Percentiles rank a stretch among this genome's conserved stretches.
Conservation (phyloP, 2,888 invertebrate genomes). For the Heteromyza rotundicornis region DNA sequence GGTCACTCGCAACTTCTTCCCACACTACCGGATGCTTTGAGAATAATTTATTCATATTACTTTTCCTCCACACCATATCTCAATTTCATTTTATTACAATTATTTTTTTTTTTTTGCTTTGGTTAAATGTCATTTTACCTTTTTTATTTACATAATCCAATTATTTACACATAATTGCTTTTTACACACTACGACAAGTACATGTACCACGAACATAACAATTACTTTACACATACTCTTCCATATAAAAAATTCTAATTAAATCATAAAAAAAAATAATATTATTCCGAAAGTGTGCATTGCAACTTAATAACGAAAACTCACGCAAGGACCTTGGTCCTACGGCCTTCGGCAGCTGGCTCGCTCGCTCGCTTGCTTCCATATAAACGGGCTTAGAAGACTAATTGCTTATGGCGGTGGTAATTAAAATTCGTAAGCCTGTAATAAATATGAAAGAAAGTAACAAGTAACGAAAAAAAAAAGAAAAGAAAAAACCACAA, state of each 20-base stretch:
- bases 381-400: constrained; percentile 24
- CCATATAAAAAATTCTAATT: neutral
- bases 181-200: neutral
- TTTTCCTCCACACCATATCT: too few relatives aligned
- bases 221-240: neutral
- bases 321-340: constrained; percentile 19
- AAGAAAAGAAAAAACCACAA: constrained; percentile 17
- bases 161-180: constrained; percentile 14
- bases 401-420: constrained; percentile 41
- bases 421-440: constrained; percentile 60
- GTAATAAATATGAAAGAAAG: constrained; percentile 20
- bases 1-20: too few relatives aligned
- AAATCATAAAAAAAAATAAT: neutral
- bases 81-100: too few relatives aligned
- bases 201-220: neutral
- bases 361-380: neutral
- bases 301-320: constrained; percentile 18
- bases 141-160: neutral
- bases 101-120: too few relatives aligned
- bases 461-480: constrained; percentile 6
- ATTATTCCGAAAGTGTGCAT: constrained; percentile 14
- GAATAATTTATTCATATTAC: too few relatives aligned
- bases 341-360: neutral
- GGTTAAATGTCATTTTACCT: too few relatives aligned
- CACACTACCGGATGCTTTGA: too few relatives aligned